Base-by-base conservation (phyloP, 1,140 invertebrate genomes). In the Ceratina calcarata region DNA sequence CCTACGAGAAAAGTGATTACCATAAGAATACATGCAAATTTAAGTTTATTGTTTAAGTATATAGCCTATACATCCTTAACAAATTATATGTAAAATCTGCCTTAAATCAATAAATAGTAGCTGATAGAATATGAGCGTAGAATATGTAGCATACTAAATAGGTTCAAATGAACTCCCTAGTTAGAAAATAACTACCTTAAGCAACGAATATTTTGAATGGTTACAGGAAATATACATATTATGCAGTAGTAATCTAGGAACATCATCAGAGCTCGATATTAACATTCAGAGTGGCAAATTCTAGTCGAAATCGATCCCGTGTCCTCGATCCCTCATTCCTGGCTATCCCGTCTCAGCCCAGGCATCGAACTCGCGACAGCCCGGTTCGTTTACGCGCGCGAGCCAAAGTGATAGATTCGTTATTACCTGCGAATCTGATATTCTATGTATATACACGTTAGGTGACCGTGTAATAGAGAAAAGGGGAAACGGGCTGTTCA, bases 381-480 rank as follows among this genome's bases (percentile, higher is more conserved):
- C 16, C 20, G 27, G 65, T 60, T 82, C 80, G 58, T 85, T 86
- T 86, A 79, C 62, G 2, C 16, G 2, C 16, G 18, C 37, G 78
- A 78, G 66, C 74, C 83, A 84, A 45, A 45, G 78, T 86, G 89
- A 91, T 91, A 90, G 88, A 90, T 91, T 91, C 86, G 89, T 91
- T 91, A 90, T 91, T 90, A 90, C 83, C 85, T 67, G 80, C 55
- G 85, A 88, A 89, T 89, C 88, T 88, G 84, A 87, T 90, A 91
- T 91, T 90, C 88, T 87, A 88, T 87, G 85, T 89, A 89, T 87
- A 88, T 87, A 85, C 88, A 89, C 78, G 86, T 88, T 82, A 87
- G 89, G 89, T 91, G 89, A 90, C 89, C 89, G 87, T 89, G 89
- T 91, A 91, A 92, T 90, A 81, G 89, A 83, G 88, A 90, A 88